Evolutionary conservation across 2,888 invertebrate species (phyloP), one percentile per base, ranked within the genome.

Genomic region (Agrochola macilenta): DNA sequence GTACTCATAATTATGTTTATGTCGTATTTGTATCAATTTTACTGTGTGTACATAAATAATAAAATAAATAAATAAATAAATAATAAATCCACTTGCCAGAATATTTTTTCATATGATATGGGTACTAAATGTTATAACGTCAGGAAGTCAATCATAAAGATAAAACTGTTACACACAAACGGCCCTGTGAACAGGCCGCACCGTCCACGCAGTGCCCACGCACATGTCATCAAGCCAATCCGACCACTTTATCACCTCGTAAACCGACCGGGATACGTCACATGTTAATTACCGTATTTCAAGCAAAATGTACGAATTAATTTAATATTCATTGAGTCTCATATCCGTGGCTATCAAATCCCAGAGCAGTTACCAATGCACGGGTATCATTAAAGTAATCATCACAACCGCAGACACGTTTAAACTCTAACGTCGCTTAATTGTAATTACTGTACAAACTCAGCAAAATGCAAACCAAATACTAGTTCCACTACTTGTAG

Each of bases 251-350:
- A 94, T 93, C 92, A 92, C 93, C 88, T 92, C 93, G 89, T 94
- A 93, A 93, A 93, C 86, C 89, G 88, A 87, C 91, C 88, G 85
- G 85, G 81, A 88, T 89, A 91, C 91, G 89, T 91, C 91, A 88
- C 85, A 88, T 89, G 92, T 92, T 93, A 94, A 94, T 94, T 93
- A 91, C 89, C 90, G 91, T 91, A 93, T 94, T 94, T 93, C 91
- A 82, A 84, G 90, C 90, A 91, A 92, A 93, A 93, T 92, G 90
- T 89, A 86, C 88, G 88, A 92, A 93, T 94, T 94, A 93, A 94
- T 93, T 93, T 91, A 91, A 92, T 93, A 93, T 94, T 93, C 92
- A 93, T 93, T 90, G 89, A 75, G 79, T 89, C 84, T 89, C 89
- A 89, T 91, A 92, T 92, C 89, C 90, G 88, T 84, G 85, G 89